phyloP scores from a whole-genome alignment of 2,888 invertebrate genomes.

The Habroteleia sp. region DNA sequence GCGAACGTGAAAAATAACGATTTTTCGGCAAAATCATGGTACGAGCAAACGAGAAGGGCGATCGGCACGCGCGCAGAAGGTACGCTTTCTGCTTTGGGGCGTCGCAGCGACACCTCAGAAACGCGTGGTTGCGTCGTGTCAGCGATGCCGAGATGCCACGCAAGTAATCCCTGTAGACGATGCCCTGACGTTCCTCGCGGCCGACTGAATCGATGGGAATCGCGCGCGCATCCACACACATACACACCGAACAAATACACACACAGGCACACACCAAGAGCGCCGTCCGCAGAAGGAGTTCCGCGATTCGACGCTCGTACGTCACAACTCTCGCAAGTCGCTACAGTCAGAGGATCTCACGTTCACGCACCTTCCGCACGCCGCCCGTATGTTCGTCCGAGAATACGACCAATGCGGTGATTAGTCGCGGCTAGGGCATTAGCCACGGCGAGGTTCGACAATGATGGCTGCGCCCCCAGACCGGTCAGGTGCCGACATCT shows the following conservation, averaged over 20 bases:
- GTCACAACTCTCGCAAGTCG: conserved; percentile 26
- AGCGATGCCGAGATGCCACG: conserved; percentile 58
- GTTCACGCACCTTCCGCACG: conserved; percentile 74
- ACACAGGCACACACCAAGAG: conserved; percentile 11
- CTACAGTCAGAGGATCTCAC: conserved; percentile 23
- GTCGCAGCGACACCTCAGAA: neutral
- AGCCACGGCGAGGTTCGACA: conserved; percentile 79
- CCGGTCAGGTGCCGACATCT: conserved; percentile 75
- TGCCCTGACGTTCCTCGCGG: conserved; percentile 41
- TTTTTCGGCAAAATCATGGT: too few relatives aligned
- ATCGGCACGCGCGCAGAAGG: conserved; percentile 1
- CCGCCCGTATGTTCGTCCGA: conserved; percentile 71
- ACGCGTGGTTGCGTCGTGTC: conserved; percentile 13
- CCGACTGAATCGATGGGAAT: conserved; percentile 72
- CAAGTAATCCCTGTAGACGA: conserved; percentile 72
- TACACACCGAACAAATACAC: neutral
- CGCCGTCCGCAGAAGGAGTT: conserved; percentile 2
- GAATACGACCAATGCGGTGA: conserved; percentile 72
- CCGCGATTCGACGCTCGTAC: neutral
- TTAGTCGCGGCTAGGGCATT: conserved; percentile 76
- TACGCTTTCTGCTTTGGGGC: neutral
- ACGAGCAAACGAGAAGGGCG: too few relatives aligned
- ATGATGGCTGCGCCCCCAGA: conserved; percentile 77
- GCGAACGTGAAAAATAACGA: too few relatives aligned
- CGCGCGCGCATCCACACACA: conserved; percentile 29